Evolutionary conservation across 2,113 vertebrate species (phyloP), one percentile per base, ranked within the genome.

Genomic region (Hiodon alosoides): DNA sequence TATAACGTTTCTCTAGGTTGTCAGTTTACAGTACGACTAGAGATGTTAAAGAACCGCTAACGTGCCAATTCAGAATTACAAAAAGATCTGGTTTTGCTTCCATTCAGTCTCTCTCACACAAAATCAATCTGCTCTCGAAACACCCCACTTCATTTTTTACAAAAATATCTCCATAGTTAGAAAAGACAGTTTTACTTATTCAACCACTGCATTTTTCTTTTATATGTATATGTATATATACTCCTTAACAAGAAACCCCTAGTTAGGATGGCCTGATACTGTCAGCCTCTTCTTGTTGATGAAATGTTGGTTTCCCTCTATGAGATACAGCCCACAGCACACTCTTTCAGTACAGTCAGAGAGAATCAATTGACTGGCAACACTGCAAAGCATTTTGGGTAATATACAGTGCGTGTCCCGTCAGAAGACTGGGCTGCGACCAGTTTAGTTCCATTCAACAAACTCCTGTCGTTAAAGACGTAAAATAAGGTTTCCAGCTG

Each of bases 121-220:
- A 72, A 61, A 74, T 61, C 47, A 76, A n/a, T 50, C 6, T 11
- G 76, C 66, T 67, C 64, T 64, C 67, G 13, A 50, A 31, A 58
- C 75, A 55, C 10, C 50, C 50, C 71, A 72, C 46, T 80, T 85
- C 78, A 78, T 85, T 89, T 90, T 89, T 80, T 90, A 90, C 78
- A 90, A 92, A 92, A 92, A 92, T 92, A 92, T 85, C 86, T 89
- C 83, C 90, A 81, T n/a, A 59, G 86, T 83, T 87, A 90, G 69
- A 91, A 92, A 92, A 91, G 81, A 90, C 84, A 87, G 77, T 79
- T 71, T 3, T 17, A 69, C 54, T 47, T 72, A 79, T 82, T 85
- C 78, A 78, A 79, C 78, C 83, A 81, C 57, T 79, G 84, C 72
- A 87, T 69, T 82, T 79, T 85, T 59, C 75, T 79, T 76, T 83